These are phyloP conservation scores for Aradophagus sp. DNA, from an alignment of 1,140 invertebrate species.

Conservation along the genomic window DNA sequence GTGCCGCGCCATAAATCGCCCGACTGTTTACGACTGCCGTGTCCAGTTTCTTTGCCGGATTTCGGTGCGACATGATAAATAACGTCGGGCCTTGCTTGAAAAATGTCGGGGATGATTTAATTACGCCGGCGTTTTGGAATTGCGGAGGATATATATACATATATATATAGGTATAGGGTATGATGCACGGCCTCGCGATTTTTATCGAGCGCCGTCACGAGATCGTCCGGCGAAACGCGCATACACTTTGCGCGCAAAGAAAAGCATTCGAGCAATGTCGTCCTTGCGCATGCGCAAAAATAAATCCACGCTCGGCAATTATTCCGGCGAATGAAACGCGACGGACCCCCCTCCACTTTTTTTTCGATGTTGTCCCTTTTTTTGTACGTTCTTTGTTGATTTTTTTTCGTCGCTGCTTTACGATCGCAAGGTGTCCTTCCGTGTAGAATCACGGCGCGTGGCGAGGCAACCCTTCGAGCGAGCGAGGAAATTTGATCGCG, in stretches of 20 bases:
- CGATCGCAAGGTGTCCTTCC: conserved; percentile 20
- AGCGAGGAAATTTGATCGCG: conserved; percentile 66
- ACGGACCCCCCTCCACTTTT: not conserved
- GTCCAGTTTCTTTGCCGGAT: conserved; percentile 17
- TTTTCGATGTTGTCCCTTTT: conserved; percentile 3
- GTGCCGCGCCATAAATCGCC: conserved; percentile 25
- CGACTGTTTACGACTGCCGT: conserved; percentile 15
- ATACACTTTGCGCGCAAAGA: conserved; percentile 38
- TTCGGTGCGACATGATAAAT: conserved; percentile 43
- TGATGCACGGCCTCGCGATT: conserved; percentile 34
- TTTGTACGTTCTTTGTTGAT: too few relatives aligned
- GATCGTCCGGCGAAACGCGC: conserved; percentile 49
- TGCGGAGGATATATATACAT: conserved; percentile 51
- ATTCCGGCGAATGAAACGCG: conserved; percentile 21
- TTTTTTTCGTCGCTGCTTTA: too few relatives aligned
- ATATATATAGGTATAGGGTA: conserved; percentile 45
- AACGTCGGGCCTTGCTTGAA: conserved; percentile 51
- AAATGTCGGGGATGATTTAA: conserved; percentile 54
- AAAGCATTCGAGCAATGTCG: conserved; percentile 53
- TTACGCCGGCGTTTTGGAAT: conserved; percentile 34
- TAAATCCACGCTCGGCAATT: conserved; percentile 23
- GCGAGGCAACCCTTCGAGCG: conserved; percentile 53
- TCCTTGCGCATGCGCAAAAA: conserved; percentile 39
- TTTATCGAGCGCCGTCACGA: conserved; percentile 55
- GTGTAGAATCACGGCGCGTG: conserved; percentile 59